Evolutionary conservation across 2,797 vertebrate species (phyloP).

Genomic region (Catharus ustulatus): DNA sequence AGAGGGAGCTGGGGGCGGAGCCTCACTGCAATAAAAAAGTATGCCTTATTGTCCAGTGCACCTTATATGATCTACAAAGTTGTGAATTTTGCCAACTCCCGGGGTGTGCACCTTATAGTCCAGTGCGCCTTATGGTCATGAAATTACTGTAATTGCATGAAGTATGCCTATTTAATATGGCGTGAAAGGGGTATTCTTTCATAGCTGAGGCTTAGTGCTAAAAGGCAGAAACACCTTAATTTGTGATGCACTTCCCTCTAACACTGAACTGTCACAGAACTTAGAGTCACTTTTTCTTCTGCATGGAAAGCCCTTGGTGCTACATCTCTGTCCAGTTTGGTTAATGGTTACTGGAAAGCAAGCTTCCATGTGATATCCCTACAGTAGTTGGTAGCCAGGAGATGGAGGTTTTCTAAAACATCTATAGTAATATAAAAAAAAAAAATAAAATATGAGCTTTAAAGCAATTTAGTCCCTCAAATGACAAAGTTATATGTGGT

Average conservation of each 20-base stretch:
- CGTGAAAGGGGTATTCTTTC: background rate
- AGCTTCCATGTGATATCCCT: background rate
- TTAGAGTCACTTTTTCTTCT: background rate
- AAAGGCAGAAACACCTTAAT: background rate
- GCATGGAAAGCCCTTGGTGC: background rate
- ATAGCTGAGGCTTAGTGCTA: background rate
- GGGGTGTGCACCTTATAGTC: too few relatives aligned
- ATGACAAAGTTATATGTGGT: background rate
- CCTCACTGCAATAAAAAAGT: too few relatives aligned
- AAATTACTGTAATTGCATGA: background rate
- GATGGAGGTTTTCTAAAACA: background rate
- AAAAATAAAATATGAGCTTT: background rate
- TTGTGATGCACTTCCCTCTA: background rate
- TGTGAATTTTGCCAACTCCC: too few relatives aligned
- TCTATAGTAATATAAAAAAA: background rate
- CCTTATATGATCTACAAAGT: too few relatives aligned
- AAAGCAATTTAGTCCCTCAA: background rate
- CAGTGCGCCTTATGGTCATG: too few relatives aligned
- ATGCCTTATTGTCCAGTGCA: too few relatives aligned
- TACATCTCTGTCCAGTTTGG: background rate
- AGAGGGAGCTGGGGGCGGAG: too few relatives aligned
- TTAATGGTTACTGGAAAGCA: background rate
- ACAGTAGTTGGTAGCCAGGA: background rate
- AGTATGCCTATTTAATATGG: background rate
- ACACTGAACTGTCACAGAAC: background rate